These are phyloP conservation scores for Chironomus tepperi DNA, from an alignment of 1,140 invertebrate genomes.

Conservation along the genomic window DNA sequence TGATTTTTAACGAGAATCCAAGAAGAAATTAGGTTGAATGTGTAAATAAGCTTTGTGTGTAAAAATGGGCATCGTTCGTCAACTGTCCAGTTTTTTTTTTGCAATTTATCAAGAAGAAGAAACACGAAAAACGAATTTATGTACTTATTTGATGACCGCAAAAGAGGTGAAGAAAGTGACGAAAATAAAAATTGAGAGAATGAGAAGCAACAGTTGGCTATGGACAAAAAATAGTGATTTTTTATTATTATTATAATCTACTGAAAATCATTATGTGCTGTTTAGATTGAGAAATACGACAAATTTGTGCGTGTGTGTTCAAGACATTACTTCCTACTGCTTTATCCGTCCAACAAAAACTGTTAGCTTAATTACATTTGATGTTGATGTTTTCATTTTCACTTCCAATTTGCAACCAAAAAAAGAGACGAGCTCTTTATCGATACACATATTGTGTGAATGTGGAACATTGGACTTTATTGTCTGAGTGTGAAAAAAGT, in stretches of 20 bases:
- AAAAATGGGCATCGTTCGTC: neutral
- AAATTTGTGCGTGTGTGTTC: neutral
- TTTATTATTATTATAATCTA: neutral
- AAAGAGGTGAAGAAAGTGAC: slow-evolving; percentile 1
- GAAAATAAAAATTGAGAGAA: neutral
- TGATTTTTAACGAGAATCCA: neutral
- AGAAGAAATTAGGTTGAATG: neutral
- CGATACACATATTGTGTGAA: neutral
- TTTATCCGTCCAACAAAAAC: neutral
- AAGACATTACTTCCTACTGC: too few species aligned
- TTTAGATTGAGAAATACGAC: neutral
- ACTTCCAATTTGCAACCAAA: neutral
- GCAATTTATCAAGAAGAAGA: neutral
- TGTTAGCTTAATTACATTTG: slow-evolving; percentile 5
- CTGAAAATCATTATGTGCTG: neutral
- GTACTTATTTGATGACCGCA: slow-evolving; percentile 1
- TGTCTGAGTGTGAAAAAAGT: neutral
- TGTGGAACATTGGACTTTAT: neutral
- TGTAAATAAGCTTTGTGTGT: neutral
- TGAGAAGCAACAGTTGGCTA: neutral
- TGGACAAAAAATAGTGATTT: neutral
- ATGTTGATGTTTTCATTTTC: slow-evolving; percentile 1
- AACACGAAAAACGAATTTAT: neutral
- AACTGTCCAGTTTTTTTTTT: neutral
- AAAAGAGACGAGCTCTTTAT: too few species aligned